Conservation (phyloP, 2,113 vertebrate genomes). For the Grammomys dolichurus region DNA sequence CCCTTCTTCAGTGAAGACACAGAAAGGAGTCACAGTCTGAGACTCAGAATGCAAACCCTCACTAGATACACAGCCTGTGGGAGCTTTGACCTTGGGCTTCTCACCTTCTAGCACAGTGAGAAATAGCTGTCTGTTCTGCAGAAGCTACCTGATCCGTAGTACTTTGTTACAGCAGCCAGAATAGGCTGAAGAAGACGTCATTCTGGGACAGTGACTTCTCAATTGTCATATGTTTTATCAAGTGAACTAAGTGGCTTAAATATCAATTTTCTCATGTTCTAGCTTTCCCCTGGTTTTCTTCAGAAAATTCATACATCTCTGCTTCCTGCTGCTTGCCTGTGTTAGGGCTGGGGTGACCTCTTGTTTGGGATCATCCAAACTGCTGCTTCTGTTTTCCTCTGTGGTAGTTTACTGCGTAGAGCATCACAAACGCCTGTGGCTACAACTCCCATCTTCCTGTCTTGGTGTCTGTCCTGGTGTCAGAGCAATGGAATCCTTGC, state of each 20-base stretch:
- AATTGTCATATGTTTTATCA: not conserved
- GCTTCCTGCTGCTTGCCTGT: not conserved
- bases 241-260: not conserved
- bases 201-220: slow-evolving; percentile 48
- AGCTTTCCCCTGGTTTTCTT: slow-evolving; percentile 15
- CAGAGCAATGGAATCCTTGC: not conserved
- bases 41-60: not conserved
- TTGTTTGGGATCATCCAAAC: not conserved
- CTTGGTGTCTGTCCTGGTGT: not conserved
- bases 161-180: not conserved
- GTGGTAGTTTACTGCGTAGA: not conserved
- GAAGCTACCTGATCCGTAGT: not conserved
- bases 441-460: not conserved
- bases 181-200: not conserved
- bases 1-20: not conserved
- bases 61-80: not conserved
- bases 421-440: not conserved
- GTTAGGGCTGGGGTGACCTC: not conserved
- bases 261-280: not conserved
- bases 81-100: not conserved
- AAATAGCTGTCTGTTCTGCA: not conserved
- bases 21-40: not conserved
- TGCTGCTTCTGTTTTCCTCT: not conserved
- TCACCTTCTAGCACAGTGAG: not conserved
- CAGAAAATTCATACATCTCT: not conserved